Conservation (phyloP, 1,140 invertebrate genomes). For the Teleogryllus occipitalis region DNA sequence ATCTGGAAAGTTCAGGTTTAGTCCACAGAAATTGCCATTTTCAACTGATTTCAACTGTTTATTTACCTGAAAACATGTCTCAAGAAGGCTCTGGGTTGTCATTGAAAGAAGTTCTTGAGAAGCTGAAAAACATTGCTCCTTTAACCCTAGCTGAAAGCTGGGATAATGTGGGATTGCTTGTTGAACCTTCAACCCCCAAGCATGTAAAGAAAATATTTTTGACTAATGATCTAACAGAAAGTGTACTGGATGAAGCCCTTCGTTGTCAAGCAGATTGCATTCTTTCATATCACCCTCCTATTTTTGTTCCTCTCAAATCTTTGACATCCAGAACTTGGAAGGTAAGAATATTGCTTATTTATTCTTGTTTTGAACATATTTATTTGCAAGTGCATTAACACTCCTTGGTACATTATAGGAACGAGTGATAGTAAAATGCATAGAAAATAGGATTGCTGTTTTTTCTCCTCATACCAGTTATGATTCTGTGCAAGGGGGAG, state of each 20-base stretch:
- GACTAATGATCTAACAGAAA: slow-evolving; percentile 92
- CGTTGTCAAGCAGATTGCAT: slow-evolving; percentile 64
- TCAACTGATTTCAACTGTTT: too few species aligned
- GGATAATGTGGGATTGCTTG: slow-evolving; percentile 92
- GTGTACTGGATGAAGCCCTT: slow-evolving; percentile 78
- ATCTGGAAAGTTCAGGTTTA: too few species aligned
- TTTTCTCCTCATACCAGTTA: slow-evolving; percentile 91
- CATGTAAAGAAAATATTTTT: slow-evolving; percentile 61
- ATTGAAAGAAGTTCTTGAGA: slow-evolving; percentile 49
- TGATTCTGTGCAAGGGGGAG: slow-evolving; percentile 72
- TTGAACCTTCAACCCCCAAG: slow-evolving; percentile 63
- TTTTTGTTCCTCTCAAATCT: slow-evolving; percentile 77
- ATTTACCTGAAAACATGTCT: neutral
- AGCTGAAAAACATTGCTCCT: slow-evolving; percentile 63
- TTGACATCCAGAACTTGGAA: slow-evolving; percentile 63
- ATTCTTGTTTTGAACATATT: slow-evolving; percentile 6
- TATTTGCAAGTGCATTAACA: slow-evolving; percentile 14
- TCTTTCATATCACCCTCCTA: slow-evolving; percentile 91
- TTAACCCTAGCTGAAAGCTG: slow-evolving; percentile 68
- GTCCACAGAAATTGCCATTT: too few species aligned
- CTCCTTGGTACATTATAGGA: slow-evolving; percentile 44
- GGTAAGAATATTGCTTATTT: slow-evolving; percentile 40
- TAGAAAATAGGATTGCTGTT: slow-evolving; percentile 79
- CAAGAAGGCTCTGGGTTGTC: slow-evolving; percentile 35
- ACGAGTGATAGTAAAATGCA: slow-evolving; percentile 66